These are phyloP conservation scores for Etheostoma spectabile DNA, from an alignment of 2,113 vertebrate species.

Conservation along the genomic window DNA sequence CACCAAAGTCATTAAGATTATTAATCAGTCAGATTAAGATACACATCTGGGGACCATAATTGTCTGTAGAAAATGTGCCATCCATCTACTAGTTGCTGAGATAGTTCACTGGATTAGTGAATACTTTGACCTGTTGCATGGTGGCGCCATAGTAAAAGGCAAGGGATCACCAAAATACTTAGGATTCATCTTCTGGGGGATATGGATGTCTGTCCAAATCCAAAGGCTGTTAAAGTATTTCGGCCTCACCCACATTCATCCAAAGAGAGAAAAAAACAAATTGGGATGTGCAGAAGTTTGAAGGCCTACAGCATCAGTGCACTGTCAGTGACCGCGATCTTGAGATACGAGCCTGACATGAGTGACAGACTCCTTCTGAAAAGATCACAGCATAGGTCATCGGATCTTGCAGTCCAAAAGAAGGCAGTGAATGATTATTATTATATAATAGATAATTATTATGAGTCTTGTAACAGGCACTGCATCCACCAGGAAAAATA, in stretches of 20 bases:
- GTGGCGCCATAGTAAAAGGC: neutral
- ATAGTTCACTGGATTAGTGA: neutral
- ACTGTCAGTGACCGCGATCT: neutral
- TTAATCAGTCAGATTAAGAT: no score
- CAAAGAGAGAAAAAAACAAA: neutral
- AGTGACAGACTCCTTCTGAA: constrained; percentile 40
- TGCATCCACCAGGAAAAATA: neutral
- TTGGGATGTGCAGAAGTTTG: neutral
- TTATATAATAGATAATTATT: no score
- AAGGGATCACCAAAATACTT: no score
- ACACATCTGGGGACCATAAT: neutral
- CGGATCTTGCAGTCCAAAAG: constrained; percentile 17
- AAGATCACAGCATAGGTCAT: constrained; percentile 47
- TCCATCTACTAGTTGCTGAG: neutral
- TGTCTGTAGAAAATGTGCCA: neutral
- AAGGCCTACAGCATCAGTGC: neutral
- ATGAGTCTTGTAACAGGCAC: constrained; percentile 1
- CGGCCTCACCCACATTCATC: neutral
- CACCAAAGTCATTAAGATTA: neutral
- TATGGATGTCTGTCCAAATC: neutral
- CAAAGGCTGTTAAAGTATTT: neutral
- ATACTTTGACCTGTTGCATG: neutral
- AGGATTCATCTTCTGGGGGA: neutral
- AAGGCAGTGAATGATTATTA: constrained; percentile 17
- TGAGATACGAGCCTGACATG: constrained; percentile 22